These are phyloP conservation scores for Endotricha flammealis DNA, from an alignment of 2,888 invertebrate species.

Conservation along the genomic window DNA sequence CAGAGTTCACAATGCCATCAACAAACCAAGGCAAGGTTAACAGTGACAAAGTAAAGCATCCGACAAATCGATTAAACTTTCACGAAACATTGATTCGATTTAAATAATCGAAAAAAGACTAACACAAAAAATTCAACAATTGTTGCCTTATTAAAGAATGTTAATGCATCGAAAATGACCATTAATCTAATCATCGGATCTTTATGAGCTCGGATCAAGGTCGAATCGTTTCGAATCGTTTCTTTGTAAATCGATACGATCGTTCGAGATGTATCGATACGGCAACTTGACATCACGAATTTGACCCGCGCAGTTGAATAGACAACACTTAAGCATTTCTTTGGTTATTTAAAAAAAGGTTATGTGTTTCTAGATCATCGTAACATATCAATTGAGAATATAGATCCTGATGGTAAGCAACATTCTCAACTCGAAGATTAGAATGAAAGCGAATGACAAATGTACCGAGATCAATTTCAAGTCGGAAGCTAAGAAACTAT, in stretches of 20 bases:
- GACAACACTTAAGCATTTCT: slow-evolving; percentile 26
- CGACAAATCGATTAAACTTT: too few species aligned
- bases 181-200: slow-evolving; percentile 44
- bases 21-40: too few species aligned
- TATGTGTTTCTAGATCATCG: neutral
- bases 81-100: neutral
- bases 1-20: too few species aligned
- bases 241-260: slow-evolving; percentile 55
- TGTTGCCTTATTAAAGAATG: slow-evolving; percentile 16
- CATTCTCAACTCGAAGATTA: too few species aligned
- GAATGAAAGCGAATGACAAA: too few species aligned
- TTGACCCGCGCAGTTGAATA: slow-evolving; percentile 49
- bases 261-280: slow-evolving; percentile 39
- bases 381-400: neutral
- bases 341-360: neutral
- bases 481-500: too few species aligned
- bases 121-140: slow-evolving; percentile 7
- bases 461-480: too few species aligned
- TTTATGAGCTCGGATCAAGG: slow-evolving; percentile 41
- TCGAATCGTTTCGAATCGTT: slow-evolving; percentile 39
- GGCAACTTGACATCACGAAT: slow-evolving; percentile 46
- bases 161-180: slow-evolving; percentile 27
- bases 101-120: slow-evolving; percentile 4
- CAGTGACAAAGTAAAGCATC: too few species aligned
- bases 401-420: too few species aligned